Percentiles rank a stretch among this genome's conserved stretches.
These are phyloP conservation scores for Ptychodera flava DNA, from an alignment of 35 echinoderm and acorn worm genomes.

Conservation along the genomic window DNA sequence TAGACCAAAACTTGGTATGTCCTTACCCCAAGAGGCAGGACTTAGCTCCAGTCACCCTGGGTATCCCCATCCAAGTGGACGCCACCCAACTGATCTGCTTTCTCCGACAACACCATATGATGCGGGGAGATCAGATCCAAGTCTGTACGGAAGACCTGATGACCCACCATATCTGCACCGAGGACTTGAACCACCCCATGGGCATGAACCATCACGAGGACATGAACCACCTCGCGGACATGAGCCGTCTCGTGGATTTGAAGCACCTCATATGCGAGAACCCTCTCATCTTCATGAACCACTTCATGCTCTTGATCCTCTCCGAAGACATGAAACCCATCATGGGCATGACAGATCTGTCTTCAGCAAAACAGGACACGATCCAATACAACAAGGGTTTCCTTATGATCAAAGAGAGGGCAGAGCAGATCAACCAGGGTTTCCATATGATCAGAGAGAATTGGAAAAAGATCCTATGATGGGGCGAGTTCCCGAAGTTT, in stretches of 20 bases:
- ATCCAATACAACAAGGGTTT: not conserved
- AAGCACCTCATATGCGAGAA: no score
- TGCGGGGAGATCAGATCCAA: not conserved
- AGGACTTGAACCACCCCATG: no score
- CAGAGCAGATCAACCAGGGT: not conserved
- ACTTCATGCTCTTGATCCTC: no score
- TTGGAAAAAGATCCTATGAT: not conserved
- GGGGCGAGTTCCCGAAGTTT: not conserved
- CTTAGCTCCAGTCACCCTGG: not conserved
- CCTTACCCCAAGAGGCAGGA: not conserved
- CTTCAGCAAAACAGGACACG: not conserved
- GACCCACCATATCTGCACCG: not conserved
- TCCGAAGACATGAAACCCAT: not conserved
- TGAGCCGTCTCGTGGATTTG: no score
- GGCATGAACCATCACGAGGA: not conserved
- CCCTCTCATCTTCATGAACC: no score
- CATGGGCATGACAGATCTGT: not conserved
- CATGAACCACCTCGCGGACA: not conserved
- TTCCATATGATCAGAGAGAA: not conserved
- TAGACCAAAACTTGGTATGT: not conserved
- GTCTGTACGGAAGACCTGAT: not conserved
- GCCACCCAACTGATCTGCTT: not conserved
- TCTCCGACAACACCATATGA: not conserved
- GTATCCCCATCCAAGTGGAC: not conserved
- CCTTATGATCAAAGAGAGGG: not conserved